A percentile compares a stretch with the other conserved stretches of the same genome.
Evolutionary conservation across 2,888 invertebrate species (phyloP).

Genomic region (Apomyelois bistriatella): DNA sequence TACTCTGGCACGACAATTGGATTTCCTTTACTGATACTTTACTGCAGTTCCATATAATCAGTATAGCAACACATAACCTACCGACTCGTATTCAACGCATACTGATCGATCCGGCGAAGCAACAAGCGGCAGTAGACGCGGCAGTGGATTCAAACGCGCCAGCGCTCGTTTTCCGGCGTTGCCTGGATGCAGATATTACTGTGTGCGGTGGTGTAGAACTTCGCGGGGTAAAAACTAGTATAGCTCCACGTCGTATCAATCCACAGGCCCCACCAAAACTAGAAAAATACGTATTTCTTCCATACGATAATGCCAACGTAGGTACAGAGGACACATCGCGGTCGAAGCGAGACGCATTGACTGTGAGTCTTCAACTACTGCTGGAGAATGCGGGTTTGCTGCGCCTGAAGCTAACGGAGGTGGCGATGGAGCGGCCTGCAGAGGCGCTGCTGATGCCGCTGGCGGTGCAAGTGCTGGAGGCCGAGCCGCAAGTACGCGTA

Average conservation of each 20-base stretch:
- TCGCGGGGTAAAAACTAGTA: slow-evolving; percentile 92
- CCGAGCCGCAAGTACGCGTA: slow-evolving; percentile 85
- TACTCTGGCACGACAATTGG: slow-evolving; percentile 96
- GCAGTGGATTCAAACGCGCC: neutral
- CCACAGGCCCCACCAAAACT: slow-evolving; percentile 89
- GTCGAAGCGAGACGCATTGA: slow-evolving; percentile 82
- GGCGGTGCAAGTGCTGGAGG: slow-evolving; percentile 82
- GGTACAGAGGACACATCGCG: slow-evolving; percentile 79
- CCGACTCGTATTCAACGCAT: slow-evolving; percentile 93
- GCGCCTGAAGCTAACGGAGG: slow-evolving; percentile 87
- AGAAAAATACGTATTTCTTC: slow-evolving; percentile 91
- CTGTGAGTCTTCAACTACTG: slow-evolving; percentile 85
- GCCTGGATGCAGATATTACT: slow-evolving; percentile 85
- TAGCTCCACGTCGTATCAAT: slow-evolving; percentile 90
- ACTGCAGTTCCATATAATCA: slow-evolving; percentile 94
- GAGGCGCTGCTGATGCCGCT: slow-evolving; percentile 83
- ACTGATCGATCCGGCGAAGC: slow-evolving; percentile 88
- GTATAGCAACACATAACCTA: slow-evolving; percentile 86
- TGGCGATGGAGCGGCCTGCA: slow-evolving; percentile 79
- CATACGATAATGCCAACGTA: slow-evolving; percentile 80
- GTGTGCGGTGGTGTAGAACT: slow-evolving; percentile 92
- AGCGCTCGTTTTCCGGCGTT: slow-evolving; percentile 83
- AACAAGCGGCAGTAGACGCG: slow-evolving; percentile 53
- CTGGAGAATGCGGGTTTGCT: slow-evolving; percentile 87
- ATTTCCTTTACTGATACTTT: slow-evolving; percentile 97